A percentile compares a stretch with the other conserved stretches of the same genome.
These are phyloP conservation scores for Megatriorchis doriae DNA, from an alignment of 2,113 vertebrate genomes.

Conservation along the genomic window DNA sequence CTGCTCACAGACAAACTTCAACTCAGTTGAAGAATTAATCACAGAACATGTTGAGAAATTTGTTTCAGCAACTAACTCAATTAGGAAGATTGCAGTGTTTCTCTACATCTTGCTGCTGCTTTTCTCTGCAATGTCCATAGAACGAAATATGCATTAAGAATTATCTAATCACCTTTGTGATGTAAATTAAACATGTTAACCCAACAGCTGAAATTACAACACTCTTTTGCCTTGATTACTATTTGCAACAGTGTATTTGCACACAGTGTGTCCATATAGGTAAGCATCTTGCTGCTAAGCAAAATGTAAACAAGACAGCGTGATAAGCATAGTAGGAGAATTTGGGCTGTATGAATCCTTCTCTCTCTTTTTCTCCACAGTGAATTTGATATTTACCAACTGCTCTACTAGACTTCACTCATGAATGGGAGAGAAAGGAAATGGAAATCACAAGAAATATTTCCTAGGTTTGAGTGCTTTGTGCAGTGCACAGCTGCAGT, in stretches of 20 bases:
- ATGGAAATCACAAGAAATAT: rapidly evolving
- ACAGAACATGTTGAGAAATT: background rate
- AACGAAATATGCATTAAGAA: background rate
- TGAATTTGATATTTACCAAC: background rate
- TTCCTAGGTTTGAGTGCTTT: background rate
- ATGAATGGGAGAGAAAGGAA: background rate
- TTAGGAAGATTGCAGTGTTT: background rate
- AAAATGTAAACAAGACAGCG: background rate
- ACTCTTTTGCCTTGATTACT: background rate
- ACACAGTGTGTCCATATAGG: background rate
- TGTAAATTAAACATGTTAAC: background rate
- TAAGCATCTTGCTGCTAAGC: background rate
- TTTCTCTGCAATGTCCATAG: background rate
- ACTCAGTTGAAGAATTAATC: background rate
- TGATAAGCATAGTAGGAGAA: background rate
- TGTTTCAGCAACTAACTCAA: background rate
- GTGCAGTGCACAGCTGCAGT: background rate
- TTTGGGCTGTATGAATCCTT: background rate
- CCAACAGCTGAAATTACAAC: background rate
- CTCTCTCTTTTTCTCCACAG: background rate
- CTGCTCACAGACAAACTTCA: background rate
- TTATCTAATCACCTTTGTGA: background rate
- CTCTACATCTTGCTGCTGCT: background rate
- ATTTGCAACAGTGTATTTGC: background rate
- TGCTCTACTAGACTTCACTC: background rate